Conservation (phyloP, 2,888 invertebrate genomes). For the Atherix ibis region DNA sequence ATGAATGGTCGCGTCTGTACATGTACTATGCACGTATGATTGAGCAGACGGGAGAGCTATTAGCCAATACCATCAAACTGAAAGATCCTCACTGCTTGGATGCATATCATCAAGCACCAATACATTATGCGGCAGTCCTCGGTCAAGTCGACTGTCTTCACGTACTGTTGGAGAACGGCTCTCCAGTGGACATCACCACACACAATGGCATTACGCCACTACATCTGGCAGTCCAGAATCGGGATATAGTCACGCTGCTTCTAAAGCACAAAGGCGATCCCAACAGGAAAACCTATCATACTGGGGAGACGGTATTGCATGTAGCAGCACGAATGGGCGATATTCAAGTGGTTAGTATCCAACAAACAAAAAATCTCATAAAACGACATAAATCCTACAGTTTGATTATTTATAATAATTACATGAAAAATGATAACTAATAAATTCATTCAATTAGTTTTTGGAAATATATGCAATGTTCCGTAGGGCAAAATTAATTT, state of each 20-base stretch:
- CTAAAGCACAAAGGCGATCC: slow-evolving; percentile 41
- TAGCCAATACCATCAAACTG: slow-evolving; percentile 32
- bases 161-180: slow-evolving; percentile 44
- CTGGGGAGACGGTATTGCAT: slow-evolving; percentile 45
- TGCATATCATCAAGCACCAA: slow-evolving; percentile 38
- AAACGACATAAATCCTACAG: too few species aligned
- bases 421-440: not conserved
- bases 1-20: slow-evolving; percentile 36
- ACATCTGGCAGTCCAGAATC: slow-evolving; percentile 48
- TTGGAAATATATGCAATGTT: slow-evolving; percentile 3
- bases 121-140: slow-evolving; percentile 58
- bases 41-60: slow-evolving; percentile 44
- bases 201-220: slow-evolving; percentile 49
- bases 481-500: slow-evolving; percentile 6
- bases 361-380: too few species aligned
- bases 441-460: slow-evolving; percentile 2
- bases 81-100: slow-evolving; percentile 27
- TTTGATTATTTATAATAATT: not conserved
- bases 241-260: slow-evolving; percentile 39
- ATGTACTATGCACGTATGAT: slow-evolving; percentile 62
- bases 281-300: slow-evolving; percentile 40
- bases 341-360: slow-evolving; percentile 34
- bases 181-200: slow-evolving; percentile 44
- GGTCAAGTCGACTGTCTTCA: slow-evolving; percentile 46
- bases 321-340: slow-evolving; percentile 43